These are phyloP conservation scores for Craniophora ligustri DNA, from an alignment of 2,888 invertebrate genomes.

Conservation along the genomic window DNA sequence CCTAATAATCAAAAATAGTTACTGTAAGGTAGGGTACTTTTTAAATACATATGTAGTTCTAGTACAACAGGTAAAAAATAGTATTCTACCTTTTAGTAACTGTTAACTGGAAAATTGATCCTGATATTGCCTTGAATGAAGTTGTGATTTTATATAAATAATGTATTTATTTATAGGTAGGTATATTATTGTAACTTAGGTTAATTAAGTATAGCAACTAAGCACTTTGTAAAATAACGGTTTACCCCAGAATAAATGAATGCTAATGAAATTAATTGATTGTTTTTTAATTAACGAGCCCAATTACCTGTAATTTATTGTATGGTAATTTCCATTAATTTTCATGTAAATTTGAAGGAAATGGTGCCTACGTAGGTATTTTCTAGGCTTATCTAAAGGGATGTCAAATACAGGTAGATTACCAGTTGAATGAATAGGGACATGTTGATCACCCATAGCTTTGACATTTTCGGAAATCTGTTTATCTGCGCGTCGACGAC, in stretches of 20 bases:
- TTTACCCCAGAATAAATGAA: constrained; percentile 78
- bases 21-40: constrained; percentile 13
- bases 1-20: constrained; percentile 23
- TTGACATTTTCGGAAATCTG: constrained; percentile 31
- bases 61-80: constrained; percentile 8
- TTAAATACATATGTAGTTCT: background rate
- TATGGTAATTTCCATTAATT: no score
- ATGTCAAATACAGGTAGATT: constrained; percentile 40
- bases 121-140: constrained; percentile 71
- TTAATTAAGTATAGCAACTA: constrained; percentile 53
- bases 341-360: no score
- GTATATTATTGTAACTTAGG: constrained; percentile 60
- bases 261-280: constrained; percentile 56
- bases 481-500: constrained; percentile 51
- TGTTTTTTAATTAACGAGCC: constrained; percentile 27
- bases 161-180: constrained; percentile 75
- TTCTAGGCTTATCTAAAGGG: constrained; percentile 15
- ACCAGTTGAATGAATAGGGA: constrained; percentile 14
- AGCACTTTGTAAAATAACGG: constrained; percentile 72
- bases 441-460: constrained; percentile 26
- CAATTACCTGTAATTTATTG: background rate
- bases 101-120: constrained; percentile 38
- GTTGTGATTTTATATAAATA: constrained; percentile 75
- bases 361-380: no score
- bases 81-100: constrained; percentile 30